Base-by-base conservation (phyloP, 2,888 invertebrate species). In the Drosophila meridiana region DNA sequence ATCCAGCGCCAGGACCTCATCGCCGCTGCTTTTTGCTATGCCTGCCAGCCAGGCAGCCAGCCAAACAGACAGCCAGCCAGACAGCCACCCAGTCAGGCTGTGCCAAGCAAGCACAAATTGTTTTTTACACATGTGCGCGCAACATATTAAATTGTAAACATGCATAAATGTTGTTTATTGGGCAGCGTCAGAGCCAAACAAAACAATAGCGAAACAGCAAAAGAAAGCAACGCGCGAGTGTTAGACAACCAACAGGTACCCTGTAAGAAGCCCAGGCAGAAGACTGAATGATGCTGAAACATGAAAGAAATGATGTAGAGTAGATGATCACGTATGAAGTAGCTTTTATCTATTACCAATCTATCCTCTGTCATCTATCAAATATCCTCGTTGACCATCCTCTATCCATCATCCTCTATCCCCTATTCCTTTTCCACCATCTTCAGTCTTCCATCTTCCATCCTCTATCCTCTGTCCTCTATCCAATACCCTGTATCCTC, bases 91-190 rank as follows among this genome's bases (percentile, higher is more conserved):
- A 53, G 6, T 8, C 55, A 67, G 42, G 48, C 58, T 30, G 36
- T 53, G 45, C 36, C 58, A 56, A 56, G 64, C 68, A 69, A 65
- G 63, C 73, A 80, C 82, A 83, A 83, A 83, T 84, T 84, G 83
- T 84, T 83, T 82, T 84, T 83, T 79, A 79, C 83, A 83, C 83
- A 84, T 82, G 84, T 83, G 82, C 84, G 83, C 84, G 76, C 81
- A 84, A 82, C 84, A 84, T 82, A 83, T 83, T 82, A 83, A 83
- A 84, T 84, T 83, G 85, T 84, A 84, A 83, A 84, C 83, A 83
- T 82, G 82, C 79, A 84, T 82, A 79, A 84, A 82, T 78, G 84
- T 78, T 83, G 78, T 82, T 82, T 82, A 83, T 82, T 80, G 81
- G 78, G 60, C 76, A 76, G 68, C 48, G 62, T 55, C 76, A 62